Conservation (phyloP, 2,888 invertebrate genomes). For the Hemistola chrysoprasaria region DNA sequence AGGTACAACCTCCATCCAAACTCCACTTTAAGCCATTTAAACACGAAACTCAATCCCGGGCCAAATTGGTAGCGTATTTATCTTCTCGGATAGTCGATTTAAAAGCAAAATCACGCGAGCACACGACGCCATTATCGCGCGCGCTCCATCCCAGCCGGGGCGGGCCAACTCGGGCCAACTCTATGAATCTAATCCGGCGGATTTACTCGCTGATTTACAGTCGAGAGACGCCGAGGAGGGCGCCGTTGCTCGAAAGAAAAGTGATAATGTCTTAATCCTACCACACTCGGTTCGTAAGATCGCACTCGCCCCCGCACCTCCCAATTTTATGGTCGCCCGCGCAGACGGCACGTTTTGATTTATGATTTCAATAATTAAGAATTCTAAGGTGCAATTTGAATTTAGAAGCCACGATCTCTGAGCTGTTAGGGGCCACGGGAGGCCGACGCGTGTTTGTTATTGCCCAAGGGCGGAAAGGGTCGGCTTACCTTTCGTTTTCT, state of each 20-base stretch:
- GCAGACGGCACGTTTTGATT: slow-evolving; percentile 80
- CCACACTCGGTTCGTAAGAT: slow-evolving; percentile 68
- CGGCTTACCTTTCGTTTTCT: slow-evolving; percentile 66
- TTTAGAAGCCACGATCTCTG: slow-evolving; percentile 67
- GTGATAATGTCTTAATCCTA: slow-evolving; percentile 86
- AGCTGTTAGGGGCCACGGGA: slow-evolving; percentile 55
- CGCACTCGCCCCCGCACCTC: slow-evolving; percentile 47
- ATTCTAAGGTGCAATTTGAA: slow-evolving; percentile 82
- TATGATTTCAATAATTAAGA: slow-evolving; percentile 83
- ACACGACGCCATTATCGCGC: slow-evolving; percentile 78
- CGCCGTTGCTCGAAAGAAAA: slow-evolving; percentile 82
- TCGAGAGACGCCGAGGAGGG: slow-evolving; percentile 68
- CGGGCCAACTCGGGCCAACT: slow-evolving; percentile 53
- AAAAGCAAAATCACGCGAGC: slow-evolving; percentile 80
- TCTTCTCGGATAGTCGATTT: slow-evolving; percentile 75
- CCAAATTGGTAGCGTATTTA: slow-evolving; percentile 76
- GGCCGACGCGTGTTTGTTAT: slow-evolving; percentile 79
- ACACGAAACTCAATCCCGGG: slow-evolving; percentile 61
- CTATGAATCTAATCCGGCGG: slow-evolving; percentile 83
- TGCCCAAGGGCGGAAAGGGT: slow-evolving; percentile 72
- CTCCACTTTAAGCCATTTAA: slow-evolving; percentile 66
- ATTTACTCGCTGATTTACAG: slow-evolving; percentile 82
- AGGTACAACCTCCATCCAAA: slow-evolving; percentile 60
- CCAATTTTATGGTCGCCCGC: slow-evolving; percentile 78
- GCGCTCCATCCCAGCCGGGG: slow-evolving; percentile 70